A percentile compares a stretch with the other conserved stretches of the same genome.
Evolutionary conservation across 2,113 vertebrate species (phyloP).

Genomic region (Gambusia affinis): DNA sequence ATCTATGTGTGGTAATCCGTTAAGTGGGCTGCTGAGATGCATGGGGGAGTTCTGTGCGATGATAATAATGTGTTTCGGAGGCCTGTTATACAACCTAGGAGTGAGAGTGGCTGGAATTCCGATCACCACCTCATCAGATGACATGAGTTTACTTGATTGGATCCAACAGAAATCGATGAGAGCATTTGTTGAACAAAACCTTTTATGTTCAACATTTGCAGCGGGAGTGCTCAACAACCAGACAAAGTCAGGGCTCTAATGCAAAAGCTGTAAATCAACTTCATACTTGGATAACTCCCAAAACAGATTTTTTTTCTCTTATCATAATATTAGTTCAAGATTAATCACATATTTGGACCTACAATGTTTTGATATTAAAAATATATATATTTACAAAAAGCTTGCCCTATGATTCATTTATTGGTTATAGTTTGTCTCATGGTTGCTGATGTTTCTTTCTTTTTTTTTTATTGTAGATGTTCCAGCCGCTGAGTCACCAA

Average conservation of each 20-base stretch:
- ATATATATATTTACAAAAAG: too few species aligned
- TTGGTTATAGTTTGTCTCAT: constrained; percentile 37
- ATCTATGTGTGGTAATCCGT: constrained; percentile 56
- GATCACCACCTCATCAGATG: constrained; percentile 30
- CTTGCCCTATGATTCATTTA: background rate
- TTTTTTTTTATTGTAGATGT: constrained; percentile 66
- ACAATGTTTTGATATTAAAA: background rate
- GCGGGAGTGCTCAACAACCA: background rate
- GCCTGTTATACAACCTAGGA: constrained; percentile 47
- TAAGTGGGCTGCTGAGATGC: constrained; percentile 54
- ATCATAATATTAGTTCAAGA: background rate
- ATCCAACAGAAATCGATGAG: constrained; percentile 20
- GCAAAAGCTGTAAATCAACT: background rate
- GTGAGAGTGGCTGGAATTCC: constrained; percentile 34
- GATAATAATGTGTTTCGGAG: constrained; percentile 39
- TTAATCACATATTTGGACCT: background rate
- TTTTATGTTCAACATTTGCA: constrained; percentile 3
- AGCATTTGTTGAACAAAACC: constrained; percentile 26
- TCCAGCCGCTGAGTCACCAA: constrained; percentile 60
- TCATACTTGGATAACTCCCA: background rate
- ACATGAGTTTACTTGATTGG: constrained; percentile 31
- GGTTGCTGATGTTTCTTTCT: constrained; percentile 19
- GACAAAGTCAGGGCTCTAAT: background rate
- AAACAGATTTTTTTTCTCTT: background rate
- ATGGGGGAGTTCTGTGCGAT: constrained; percentile 43